Conservation (phyloP, 1,140 invertebrate genomes). For the Amphibalanus amphitrite region DNA sequence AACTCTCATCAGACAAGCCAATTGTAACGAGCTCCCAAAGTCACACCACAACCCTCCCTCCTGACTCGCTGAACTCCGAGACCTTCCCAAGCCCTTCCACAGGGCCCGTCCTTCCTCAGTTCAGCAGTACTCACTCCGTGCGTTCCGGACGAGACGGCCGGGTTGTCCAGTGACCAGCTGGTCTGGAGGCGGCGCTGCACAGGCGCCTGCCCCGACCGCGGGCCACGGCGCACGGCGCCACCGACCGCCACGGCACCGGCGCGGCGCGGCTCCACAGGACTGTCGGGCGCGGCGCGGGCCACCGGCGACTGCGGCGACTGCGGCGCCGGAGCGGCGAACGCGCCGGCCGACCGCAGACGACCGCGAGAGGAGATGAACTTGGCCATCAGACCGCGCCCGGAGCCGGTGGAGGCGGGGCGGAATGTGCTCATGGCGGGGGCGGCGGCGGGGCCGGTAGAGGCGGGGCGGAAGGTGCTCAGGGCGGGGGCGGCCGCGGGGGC, state of each 20-base stretch:
- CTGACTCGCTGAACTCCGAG: no score
- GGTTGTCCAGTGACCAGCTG: constrained; percentile 24
- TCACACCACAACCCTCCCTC: no score
- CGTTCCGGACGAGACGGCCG: no score
- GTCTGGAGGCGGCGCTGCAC: constrained; percentile 18
- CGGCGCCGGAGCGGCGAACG: constrained; percentile 15
- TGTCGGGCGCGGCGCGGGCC: no score
- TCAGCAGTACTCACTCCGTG: no score
- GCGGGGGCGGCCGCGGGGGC: constrained; percentile 6
- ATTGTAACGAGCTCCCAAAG: no score
- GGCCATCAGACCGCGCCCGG: constrained; percentile 44
- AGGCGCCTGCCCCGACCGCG: constrained; percentile 23
- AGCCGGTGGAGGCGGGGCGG: constrained; percentile 3
- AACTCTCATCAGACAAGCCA: no score
- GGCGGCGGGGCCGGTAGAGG: constrained; percentile 10
- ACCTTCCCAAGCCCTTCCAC: no score
- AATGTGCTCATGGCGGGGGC: constrained; percentile 10
- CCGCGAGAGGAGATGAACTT: constrained; percentile 53
- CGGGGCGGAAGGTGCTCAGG: constrained; percentile 11
- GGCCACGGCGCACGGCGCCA: constrained; percentile 25
- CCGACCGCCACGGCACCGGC: no score
- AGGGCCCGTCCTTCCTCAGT: no score
- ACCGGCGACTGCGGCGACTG: no score
- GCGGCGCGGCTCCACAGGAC: no score
- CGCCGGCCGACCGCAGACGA: constrained; percentile 29